phyloP scores from a whole-genome alignment of 2,113 vertebrate species.

The Dunckerocampus dactyliophorus region DNA sequence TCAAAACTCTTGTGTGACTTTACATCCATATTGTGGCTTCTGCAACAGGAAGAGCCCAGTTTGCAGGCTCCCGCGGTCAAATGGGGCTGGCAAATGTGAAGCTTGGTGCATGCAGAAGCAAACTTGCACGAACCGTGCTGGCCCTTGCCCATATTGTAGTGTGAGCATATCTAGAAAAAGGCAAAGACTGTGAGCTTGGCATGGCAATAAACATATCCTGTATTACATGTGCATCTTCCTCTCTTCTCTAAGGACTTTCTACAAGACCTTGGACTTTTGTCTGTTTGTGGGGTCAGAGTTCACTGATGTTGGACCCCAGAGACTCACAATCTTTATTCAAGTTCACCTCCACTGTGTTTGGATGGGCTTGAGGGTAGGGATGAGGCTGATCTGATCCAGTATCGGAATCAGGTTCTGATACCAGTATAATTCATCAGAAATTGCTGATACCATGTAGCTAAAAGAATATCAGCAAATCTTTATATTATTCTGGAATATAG shows the following conservation, averaged over 20 bases:
- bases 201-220: not conserved
- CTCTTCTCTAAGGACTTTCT: too few relatives aligned
- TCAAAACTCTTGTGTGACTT: constrained; percentile 37
- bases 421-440: too few relatives aligned
- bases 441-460: too few relatives aligned
- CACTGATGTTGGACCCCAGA: not conserved
- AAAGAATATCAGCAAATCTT: too few relatives aligned
- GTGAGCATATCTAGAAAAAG: constrained; percentile 61
- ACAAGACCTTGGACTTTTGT: too few relatives aligned
- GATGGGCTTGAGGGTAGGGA: too few relatives aligned
- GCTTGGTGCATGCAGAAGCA: constrained; percentile 56
- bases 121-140: constrained; percentile 64
- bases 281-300: too few relatives aligned
- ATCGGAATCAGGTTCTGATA: too few relatives aligned
- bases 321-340: too few relatives aligned
- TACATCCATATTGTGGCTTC: constrained; percentile 48
- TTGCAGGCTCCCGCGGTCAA: constrained; percentile 65
- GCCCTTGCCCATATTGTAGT: constrained; percentile 73
- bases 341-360: too few relatives aligned
- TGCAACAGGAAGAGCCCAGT: constrained; percentile 62
- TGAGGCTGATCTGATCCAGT: too few relatives aligned
- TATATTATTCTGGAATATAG: not conserved
- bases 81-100: constrained; percentile 72
- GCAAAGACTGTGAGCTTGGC: not conserved
- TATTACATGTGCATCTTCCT: too few relatives aligned